These are phyloP conservation scores for Molanna angustata DNA, from an alignment of 2,888 invertebrate genomes.

Conservation along the genomic window DNA sequence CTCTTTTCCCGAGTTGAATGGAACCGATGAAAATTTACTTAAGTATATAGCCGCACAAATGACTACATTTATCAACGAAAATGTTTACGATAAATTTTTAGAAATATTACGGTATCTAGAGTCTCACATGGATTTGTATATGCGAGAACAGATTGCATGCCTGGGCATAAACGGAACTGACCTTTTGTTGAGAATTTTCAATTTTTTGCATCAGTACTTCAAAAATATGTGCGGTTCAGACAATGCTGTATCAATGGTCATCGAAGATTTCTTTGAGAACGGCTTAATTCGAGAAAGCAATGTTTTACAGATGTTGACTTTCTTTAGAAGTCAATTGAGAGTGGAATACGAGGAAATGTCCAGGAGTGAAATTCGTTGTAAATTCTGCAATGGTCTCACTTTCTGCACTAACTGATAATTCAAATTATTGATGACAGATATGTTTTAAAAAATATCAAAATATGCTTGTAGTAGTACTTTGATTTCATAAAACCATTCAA, in stretches of 20 bases:
- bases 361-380: conserved; percentile 43
- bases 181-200: conserved; percentile 46
- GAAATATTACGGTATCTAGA: conserved; percentile 43
- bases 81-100: conserved; percentile 40
- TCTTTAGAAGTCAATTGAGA: conserved; percentile 41
- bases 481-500: no score
- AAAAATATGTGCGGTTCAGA: conserved; percentile 42
- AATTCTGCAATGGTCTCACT: conserved; percentile 36
- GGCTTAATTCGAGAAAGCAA: conserved; percentile 45
- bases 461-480: no score
- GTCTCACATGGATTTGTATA: conserved; percentile 44
- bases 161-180: conserved; percentile 47
- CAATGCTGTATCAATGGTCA: conserved; percentile 43
- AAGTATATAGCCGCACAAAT: conserved; percentile 12
- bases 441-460: no score
- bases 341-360: conserved; percentile 40
- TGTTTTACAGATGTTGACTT: conserved; percentile 42
- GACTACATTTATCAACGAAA: conserved; percentile 11
- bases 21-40: conserved; percentile 38
- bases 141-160: conserved; percentile 45
- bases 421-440: not conserved
- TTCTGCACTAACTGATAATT: conserved; percentile 8
- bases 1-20: conserved; percentile 23
- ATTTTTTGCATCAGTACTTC: conserved; percentile 49
- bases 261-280: conserved; percentile 50